phyloP scores from a whole-genome alignment of 2,797 vertebrate genomes.

The Vultur gryphus region DNA sequence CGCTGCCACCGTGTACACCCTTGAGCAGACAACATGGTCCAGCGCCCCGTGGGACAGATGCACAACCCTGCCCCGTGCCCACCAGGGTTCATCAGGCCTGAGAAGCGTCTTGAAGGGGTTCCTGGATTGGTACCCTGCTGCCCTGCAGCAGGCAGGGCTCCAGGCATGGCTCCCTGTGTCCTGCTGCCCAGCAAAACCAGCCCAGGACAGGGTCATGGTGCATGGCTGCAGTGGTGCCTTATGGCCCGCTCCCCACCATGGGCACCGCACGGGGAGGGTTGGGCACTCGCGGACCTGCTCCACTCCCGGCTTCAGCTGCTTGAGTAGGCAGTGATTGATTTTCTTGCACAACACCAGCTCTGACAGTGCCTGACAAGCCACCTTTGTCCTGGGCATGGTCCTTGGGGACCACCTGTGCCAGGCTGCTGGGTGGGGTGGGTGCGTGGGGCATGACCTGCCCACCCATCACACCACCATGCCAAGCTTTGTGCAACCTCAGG shows the following conservation, averaged over 20 bases:
- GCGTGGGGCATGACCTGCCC: background rate
- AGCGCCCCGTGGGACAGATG: background rate
- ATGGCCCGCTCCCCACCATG: fast-evolving
- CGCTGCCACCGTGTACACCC: background rate
- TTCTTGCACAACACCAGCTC: background rate
- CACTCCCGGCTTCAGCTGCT: background rate
- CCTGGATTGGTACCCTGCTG: fast-evolving
- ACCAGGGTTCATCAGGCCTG: background rate
- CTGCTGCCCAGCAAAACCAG: background rate
- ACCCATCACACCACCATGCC: background rate
- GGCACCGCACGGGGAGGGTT: fast-evolving
- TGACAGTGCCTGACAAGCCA: background rate
- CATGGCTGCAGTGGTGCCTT: fast-evolving
- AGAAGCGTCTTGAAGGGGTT: background rate
- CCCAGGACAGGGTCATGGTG: background rate
- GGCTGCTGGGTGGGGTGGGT: background rate
- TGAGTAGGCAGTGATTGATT: background rate
- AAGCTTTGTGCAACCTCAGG: background rate
- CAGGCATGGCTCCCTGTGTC: background rate
- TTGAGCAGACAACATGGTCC: background rate
- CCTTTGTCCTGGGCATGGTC: background rate
- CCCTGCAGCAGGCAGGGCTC: background rate
- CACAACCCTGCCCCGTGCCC: background rate
- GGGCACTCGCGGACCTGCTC: background rate
- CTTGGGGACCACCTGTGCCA: background rate